Conservation (phyloP, 2,797 vertebrate species). For the Trichosurus vulpecula region DNA sequence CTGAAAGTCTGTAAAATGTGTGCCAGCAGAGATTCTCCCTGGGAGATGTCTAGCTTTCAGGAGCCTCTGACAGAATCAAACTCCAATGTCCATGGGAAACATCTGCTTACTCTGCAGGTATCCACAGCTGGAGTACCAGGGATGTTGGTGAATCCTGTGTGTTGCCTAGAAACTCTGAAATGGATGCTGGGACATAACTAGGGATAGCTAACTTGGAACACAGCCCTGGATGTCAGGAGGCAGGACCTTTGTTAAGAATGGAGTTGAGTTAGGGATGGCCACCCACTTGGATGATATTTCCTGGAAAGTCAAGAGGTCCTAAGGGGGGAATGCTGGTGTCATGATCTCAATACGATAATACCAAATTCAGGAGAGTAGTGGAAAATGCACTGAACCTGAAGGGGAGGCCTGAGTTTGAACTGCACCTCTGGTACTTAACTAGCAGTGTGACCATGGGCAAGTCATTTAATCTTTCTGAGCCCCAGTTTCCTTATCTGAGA, state of each 20-base stretch:
- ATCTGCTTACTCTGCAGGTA: background rate
- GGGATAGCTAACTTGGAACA: background rate
- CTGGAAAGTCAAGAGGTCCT: background rate
- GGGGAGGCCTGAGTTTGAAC: background rate
- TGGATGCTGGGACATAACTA: background rate
- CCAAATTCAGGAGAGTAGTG: background rate
- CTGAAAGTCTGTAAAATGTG: background rate
- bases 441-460: background rate
- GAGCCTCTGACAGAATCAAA: too few species aligned
- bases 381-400: background rate
- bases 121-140: background rate
- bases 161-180: background rate
- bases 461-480: background rate
- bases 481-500: background rate
- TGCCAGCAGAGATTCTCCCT: background rate
- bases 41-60: background rate
- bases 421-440: background rate
- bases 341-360: background rate
- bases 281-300: background rate
- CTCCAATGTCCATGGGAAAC: background rate
- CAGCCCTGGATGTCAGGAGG: background rate
- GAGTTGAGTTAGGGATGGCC: rapidly evolving
- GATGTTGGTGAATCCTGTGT: background rate
- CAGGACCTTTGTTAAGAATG: rapidly evolving
- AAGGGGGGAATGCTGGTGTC: rapidly evolving